phyloP scores from a whole-genome alignment of 2,113 vertebrate genomes.

The Menura novaehollandiae region DNA sequence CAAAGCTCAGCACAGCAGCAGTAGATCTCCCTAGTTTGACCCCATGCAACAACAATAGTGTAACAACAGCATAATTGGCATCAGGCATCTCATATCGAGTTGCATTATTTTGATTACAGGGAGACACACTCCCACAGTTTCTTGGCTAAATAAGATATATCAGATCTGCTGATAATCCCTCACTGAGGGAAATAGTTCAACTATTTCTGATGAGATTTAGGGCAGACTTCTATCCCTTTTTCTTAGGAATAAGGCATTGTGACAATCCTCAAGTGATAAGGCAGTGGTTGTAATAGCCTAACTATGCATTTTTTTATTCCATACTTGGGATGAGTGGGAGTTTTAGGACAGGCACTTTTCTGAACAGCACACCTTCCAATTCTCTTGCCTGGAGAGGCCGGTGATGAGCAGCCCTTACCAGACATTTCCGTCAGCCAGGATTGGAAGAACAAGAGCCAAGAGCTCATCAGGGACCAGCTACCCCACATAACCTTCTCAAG shows the following conservation, averaged over 20 bases:
- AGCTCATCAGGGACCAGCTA: neutral
- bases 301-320: neutral
- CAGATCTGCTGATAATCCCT: neutral
- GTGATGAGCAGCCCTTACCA: accelerated
- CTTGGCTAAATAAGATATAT: neutral
- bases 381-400: neutral
- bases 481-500: neutral
- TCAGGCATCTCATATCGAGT: neutral
- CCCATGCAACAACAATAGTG: neutral
- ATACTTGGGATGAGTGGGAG: neutral
- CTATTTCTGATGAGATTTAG: neutral
- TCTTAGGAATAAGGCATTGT: neutral
- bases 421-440: neutral
- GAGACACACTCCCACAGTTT: neutral
- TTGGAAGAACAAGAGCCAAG: neutral
- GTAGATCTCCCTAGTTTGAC: neutral
- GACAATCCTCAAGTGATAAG: neutral
- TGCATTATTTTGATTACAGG: neutral
- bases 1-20: neutral
- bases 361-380: neutral
- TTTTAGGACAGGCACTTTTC: neutral
- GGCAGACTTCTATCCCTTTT: neutral
- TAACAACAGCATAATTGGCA: neutral
- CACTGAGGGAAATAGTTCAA: neutral
- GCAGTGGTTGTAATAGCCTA: neutral